A percentile compares a stretch with the other conserved stretches of the same genome.
phyloP scores from a whole-genome alignment of 2,113 vertebrate species.

The Erpornis zantholeuca region DNA sequence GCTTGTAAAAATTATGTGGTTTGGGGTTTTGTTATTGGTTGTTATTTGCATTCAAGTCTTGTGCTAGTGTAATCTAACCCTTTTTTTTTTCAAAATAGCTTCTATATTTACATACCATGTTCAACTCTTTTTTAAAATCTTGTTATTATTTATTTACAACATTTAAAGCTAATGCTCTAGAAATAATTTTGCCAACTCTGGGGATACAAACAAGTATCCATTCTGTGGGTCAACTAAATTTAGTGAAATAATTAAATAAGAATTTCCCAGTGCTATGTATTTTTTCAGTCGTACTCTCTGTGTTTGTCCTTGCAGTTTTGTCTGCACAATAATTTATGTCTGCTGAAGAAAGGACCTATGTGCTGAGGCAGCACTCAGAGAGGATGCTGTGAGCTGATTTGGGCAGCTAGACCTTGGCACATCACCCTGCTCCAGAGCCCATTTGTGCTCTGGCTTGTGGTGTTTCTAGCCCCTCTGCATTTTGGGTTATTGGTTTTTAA shows the following conservation, averaged over 20 bases:
- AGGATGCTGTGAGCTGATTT: neutral
- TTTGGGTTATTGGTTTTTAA: neutral
- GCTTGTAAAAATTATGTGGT: neutral
- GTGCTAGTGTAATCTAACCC: neutral
- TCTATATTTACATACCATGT: neutral
- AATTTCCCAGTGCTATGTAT: neutral
- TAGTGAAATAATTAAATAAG: neutral
- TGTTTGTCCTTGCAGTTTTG: constrained; percentile 8
- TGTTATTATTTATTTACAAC: neutral
- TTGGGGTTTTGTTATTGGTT: neutral
- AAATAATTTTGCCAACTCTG: neutral
- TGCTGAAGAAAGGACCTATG: neutral
- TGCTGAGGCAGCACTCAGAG: neutral
- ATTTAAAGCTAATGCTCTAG: neutral
- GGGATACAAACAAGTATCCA: neutral
- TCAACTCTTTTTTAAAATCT: neutral
- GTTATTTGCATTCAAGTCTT: neutral
- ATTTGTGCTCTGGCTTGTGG: fast-evolving
- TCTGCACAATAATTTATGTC: neutral
- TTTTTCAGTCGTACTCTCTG: neutral
- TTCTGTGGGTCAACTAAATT: neutral
- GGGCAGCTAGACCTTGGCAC: neutral
- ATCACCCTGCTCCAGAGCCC: neutral
- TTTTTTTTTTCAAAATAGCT: neutral
- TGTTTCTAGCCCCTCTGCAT: neutral